These are phyloP conservation scores for Ormia ochracea DNA, from an alignment of 2,888 invertebrate species.

Conservation along the genomic window DNA sequence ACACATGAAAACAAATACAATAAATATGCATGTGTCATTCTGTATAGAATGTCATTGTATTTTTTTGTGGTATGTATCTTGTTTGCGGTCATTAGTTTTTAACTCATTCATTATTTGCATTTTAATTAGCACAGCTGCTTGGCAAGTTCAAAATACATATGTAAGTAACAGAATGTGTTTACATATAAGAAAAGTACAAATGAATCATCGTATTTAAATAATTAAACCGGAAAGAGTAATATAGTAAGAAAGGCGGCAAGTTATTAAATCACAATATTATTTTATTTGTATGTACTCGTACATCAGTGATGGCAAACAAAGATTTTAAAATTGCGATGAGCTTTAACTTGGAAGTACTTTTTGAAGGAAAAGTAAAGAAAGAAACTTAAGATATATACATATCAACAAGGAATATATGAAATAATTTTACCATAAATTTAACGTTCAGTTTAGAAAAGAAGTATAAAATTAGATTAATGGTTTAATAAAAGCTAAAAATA, in stretches of 20 bases:
- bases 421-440: too few relatives aligned
- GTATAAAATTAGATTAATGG: too few relatives aligned
- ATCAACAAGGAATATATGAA: too few relatives aligned
- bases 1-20: conserved; percentile 5
- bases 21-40: conserved; percentile 8
- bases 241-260: conserved; percentile 44
- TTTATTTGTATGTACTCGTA: not conserved
- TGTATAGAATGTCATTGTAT: not conserved
- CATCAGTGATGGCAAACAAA: too few relatives aligned
- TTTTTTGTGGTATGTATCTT: too few relatives aligned
- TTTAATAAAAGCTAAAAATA: too few relatives aligned
- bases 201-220: conserved; percentile 43
- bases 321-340: too few relatives aligned
- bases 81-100: conserved; percentile 48
- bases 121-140: conserved; percentile 59
- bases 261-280: conserved; percentile 22
- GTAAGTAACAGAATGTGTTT: not conserved
- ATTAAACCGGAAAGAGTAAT: conserved; percentile 52
- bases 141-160: conserved; percentile 45
- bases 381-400: too few relatives aligned
- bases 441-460: too few relatives aligned
- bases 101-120: conserved; percentile 58
- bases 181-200: conserved; percentile 9
- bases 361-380: too few relatives aligned
- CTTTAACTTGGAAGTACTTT: too few relatives aligned